These are phyloP conservation scores for Spheniscus humboldti DNA, from an alignment of 2,797 vertebrate genomes.

Conservation along the genomic window DNA sequence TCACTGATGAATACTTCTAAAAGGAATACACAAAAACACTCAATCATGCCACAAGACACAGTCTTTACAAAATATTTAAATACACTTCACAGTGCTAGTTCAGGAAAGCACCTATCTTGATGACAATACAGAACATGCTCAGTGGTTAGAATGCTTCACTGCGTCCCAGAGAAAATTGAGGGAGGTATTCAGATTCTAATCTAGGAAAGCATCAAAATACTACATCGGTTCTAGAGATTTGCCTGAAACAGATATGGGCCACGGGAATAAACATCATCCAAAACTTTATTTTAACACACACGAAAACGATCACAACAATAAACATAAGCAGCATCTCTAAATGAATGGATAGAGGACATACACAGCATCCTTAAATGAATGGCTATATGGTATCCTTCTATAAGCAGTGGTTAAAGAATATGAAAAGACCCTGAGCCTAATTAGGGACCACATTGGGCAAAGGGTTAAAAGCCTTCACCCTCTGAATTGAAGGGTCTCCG, in stretches of 20 bases:
- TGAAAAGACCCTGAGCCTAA: background rate
- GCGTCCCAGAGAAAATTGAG: background rate
- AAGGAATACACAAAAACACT: background rate
- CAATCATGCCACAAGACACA: background rate
- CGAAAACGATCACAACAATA: background rate
- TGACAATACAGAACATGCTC: background rate
- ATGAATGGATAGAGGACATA: background rate
- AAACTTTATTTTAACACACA: background rate
- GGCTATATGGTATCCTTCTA: background rate
- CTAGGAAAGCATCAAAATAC: background rate
- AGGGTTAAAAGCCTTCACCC: background rate
- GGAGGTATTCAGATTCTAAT: background rate
- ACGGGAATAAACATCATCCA: background rate
- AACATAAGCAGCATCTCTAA: background rate
- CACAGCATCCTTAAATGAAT: background rate
- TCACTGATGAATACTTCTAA: constrained; percentile 32
- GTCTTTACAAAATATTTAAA: background rate
- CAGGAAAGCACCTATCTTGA: background rate
- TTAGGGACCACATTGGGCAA: background rate
- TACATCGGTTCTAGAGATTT: background rate
- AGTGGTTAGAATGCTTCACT: background rate
- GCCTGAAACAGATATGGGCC: background rate
- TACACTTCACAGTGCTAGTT: background rate
- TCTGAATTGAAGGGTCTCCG: background rate
- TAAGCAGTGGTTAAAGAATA: background rate